Evolutionary conservation across 2,888 invertebrate species (phyloP).

Genomic region (Acanthosepion pharaonis): DNA sequence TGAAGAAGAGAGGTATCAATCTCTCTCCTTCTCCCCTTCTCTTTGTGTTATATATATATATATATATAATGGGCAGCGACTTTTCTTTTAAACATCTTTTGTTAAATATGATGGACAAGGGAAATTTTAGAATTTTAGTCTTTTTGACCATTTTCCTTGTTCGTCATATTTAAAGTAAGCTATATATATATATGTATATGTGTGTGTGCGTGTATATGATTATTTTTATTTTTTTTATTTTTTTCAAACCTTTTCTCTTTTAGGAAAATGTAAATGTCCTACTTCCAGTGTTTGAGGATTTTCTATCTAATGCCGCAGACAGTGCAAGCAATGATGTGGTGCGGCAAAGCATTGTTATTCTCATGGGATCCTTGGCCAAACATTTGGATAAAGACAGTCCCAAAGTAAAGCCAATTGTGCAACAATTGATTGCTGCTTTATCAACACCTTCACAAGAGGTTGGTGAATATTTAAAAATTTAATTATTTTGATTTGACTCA

Average conservation of each 20-base stretch:
- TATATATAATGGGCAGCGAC: too few relatives aligned
- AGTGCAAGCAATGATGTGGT: slow-evolving; percentile 92
- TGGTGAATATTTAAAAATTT: slow-evolving; percentile 49
- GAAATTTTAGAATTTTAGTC: too few relatives aligned
- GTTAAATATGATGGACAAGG: too few relatives aligned
- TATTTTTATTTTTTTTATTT: too few relatives aligned
- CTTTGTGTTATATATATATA: background rate
- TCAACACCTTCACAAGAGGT: slow-evolving; percentile 97
- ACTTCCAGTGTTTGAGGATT: slow-evolving; percentile 92
- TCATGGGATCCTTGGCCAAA: slow-evolving; percentile 97
- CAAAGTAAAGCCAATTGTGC: slow-evolving; percentile 93
- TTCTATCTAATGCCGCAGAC: slow-evolving; percentile 93
- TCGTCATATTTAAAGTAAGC: too few relatives aligned
- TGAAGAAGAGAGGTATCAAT: background rate
- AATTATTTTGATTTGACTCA: background rate
- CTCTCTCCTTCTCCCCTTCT: background rate
- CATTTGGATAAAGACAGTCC: slow-evolving; percentile 93
- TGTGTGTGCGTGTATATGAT: too few relatives aligned
- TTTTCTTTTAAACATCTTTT: too few relatives aligned
- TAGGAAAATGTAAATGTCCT: slow-evolving; percentile 80
- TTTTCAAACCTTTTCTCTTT: slow-evolving; percentile 47
- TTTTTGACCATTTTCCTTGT: too few relatives aligned
- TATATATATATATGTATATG: too few relatives aligned
- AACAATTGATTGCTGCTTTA: slow-evolving; percentile 89
- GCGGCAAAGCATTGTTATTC: slow-evolving; percentile 94